Evolutionary conservation across 2,888 invertebrate genomes (phyloP), one percentile per base, ranked within the genome.

Genomic region (Andrena flavipes): DNA sequence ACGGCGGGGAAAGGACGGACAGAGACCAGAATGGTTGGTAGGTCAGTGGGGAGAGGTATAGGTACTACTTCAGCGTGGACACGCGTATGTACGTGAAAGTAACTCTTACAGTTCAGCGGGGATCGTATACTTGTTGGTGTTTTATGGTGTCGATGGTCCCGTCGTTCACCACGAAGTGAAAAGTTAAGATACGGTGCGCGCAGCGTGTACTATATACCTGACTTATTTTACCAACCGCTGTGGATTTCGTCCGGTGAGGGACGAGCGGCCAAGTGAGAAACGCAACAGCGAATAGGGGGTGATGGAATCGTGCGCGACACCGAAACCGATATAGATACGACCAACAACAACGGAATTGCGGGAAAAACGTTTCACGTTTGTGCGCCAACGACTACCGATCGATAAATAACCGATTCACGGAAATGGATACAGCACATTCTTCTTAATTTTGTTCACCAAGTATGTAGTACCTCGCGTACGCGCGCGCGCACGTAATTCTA

Each of bases 41-140:
- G 82, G 65, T 75, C 64, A 75, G 82, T 64, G 75, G 82, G 75
- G 82, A 82, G 82, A 81, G 69, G 51, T 26, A 67, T 80, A 67
- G 74, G 69, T 62, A 74, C 69, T 75, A 75, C 33, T 82, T 70
- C 69, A 82, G 54, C 65, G 59, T 65, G 71, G 83, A 82, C 77
- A 68, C 76, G 42, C 42, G 76, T 73, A 84, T 80, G 76, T 77
- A 86, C 81, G 88, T 89, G 88, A 90, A 88, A 89, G 88, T 90
- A 84, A 90, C 82, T 85, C 80, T 85, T 82, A 79, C 80, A 76
- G 86, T 89, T 86, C 75, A 84, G 73, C 76, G 80, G 73, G 77
- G 77, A 86, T 79, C 86, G 85, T 85, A 67, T 84, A 79, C 56
- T 80, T 75, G 62, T 74, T 67, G 71, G 81, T 82, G 75, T 60